Evolutionary conservation across 1,140 invertebrate species (phyloP), one percentile per base, ranked within the genome.

Genomic region (Leucophenga varia): DNA sequence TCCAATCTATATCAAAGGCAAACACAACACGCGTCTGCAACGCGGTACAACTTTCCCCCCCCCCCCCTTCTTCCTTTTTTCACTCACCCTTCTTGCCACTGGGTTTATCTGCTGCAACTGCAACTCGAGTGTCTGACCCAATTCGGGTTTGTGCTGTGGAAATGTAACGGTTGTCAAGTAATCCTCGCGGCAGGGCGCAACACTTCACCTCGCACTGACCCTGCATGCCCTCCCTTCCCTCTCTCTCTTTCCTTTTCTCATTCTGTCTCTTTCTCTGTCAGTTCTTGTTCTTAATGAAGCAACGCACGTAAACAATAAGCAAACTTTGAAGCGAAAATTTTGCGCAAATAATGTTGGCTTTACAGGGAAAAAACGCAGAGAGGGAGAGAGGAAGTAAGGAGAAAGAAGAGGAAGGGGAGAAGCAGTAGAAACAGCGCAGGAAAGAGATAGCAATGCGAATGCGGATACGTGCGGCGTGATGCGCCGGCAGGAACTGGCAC

Each of bases 271-370:
- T n/a, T n/a, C n/a, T n/a, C n/a, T n/a, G 49, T 42, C 52, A 49
- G 55, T 64, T 65, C 61, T 65, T 65, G 55, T 64, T 65, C 61
- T 65, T 65, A 65, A 65, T 65, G 61, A 65, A 65, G 61, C 61
- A 65, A 67, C 61, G 61, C 61, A 65, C 61, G 61, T 65, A 65
- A 65, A 65, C 61, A 65, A 65, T 65, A 65, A 65, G 61, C 61
- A 65, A 65, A 65, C 61, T 65, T 65, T 65, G 61, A 59, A 67
- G 61, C 63, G 63, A 65, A 65, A 63, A 65, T 65, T 65, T 65
- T 67, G 61, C 59, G 63, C 63, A 63, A 65, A 65, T 65, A 65
- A 63, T 60, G 52, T 54, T 63, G 59, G 50, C 43, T 53, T 58
- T 49, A 28, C n/a, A n/a, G n/a, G n/a, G n/a, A n/a, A n/a, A n/a